Evolutionary conservation across 2,113 vertebrate species (phyloP).

Genomic region (Python bivittatus): DNA sequence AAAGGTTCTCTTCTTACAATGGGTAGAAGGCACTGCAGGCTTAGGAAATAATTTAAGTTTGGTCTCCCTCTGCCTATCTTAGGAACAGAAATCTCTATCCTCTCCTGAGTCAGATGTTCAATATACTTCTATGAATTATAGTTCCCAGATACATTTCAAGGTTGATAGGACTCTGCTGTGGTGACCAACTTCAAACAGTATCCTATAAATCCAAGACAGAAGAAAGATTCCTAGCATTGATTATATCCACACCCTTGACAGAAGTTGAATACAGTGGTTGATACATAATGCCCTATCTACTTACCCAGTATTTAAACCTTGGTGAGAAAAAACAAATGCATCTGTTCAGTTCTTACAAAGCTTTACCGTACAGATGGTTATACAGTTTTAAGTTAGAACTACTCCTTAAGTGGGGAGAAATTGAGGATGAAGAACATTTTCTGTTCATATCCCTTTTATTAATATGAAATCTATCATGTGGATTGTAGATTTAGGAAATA

Average conservation of each 20-base stretch:
- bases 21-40: too few relatives aligned
- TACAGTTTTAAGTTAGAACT: accelerated
- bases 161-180: too few relatives aligned
- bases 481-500: conserved; percentile 17
- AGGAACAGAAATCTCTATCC: too few relatives aligned
- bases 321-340: not conserved
- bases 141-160: too few relatives aligned
- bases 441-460: conserved; percentile 18
- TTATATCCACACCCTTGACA: not conserved
- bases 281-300: not conserved
- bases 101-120: too few relatives aligned
- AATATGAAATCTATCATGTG: not conserved
- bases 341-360: not conserved
- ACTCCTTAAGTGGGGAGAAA: not conserved
- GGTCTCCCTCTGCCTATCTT: too few relatives aligned
- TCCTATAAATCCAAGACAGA: too few relatives aligned
- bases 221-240: too few relatives aligned
- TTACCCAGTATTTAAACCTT: not conserved
- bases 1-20: too few relatives aligned
- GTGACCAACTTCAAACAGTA: too few relatives aligned
- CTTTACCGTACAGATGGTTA: not conserved
- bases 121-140: too few relatives aligned
- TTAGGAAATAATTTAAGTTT: too few relatives aligned
- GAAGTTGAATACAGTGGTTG: not conserved
- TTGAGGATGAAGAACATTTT: not conserved